Conservation (phyloP, 1,140 invertebrate species). For the Drosophila bocki region DNA sequence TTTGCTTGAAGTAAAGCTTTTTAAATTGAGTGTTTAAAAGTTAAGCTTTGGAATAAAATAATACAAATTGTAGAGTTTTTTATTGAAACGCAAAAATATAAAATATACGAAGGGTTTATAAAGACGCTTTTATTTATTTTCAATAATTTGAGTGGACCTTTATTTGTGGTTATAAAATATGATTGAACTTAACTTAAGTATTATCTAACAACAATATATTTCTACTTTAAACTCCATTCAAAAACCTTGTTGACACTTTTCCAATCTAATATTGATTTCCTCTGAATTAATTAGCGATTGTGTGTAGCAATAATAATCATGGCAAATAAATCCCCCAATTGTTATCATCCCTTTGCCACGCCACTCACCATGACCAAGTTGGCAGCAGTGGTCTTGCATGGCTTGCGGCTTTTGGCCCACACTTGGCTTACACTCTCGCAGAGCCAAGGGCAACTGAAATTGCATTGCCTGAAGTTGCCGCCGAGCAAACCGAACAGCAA, state of each 20-base stretch:
- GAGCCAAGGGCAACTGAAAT: slow-evolving; percentile 45
- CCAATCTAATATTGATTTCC: not conserved
- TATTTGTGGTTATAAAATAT: too few species aligned
- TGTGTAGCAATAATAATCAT: slow-evolving; percentile 39
- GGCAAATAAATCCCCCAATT: slow-evolving; percentile 25
- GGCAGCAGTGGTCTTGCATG: slow-evolving; percentile 24
- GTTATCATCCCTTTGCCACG: slow-evolving; percentile 37
- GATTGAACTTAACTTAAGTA: too few species aligned
- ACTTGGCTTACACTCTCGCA: slow-evolving; percentile 40
- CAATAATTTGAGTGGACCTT: too few species aligned
- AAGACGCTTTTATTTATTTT: too few species aligned
- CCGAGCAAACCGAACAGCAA: slow-evolving; percentile 18
- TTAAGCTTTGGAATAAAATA: not conserved
- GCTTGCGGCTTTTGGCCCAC: slow-evolving; percentile 20
- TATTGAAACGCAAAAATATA: too few species aligned
- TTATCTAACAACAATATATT: not conserved
- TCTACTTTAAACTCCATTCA: not conserved
- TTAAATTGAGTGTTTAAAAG: not conserved
- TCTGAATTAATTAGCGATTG: slow-evolving; percentile 19
- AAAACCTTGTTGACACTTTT: not conserved
- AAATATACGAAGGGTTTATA: too few species aligned
- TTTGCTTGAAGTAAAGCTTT: not conserved
- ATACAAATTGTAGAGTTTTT: too few species aligned
- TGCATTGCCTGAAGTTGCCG: slow-evolving; percentile 38
- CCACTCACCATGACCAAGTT: slow-evolving; percentile 55